These are phyloP conservation scores for Cottus gobio DNA, from an alignment of 2,113 vertebrate species.

Conservation along the genomic window DNA sequence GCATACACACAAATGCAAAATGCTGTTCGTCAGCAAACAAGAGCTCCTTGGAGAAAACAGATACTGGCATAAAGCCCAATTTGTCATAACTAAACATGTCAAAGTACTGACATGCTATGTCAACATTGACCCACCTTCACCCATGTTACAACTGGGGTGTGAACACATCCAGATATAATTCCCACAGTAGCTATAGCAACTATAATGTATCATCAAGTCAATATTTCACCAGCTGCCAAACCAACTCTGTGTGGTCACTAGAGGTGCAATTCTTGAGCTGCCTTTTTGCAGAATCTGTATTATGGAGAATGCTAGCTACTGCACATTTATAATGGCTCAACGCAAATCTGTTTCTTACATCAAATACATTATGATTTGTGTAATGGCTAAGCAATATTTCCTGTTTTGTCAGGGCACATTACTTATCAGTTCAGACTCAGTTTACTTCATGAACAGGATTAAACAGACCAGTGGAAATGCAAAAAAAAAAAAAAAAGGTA, in stretches of 20 bases:
- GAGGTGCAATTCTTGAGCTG: background rate
- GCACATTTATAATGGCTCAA: background rate
- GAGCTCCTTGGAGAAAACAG: background rate
- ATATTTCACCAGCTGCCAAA: slow-evolving; percentile 46
- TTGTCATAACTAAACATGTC: slow-evolving; percentile 28
- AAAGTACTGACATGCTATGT: slow-evolving; percentile 14
- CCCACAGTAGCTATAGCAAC: slow-evolving; percentile 10
- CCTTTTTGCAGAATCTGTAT: background rate
- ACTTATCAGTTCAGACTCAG: background rate
- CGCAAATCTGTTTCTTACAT: slow-evolving; percentile 18
- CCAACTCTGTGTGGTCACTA: background rate
- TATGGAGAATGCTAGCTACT: background rate
- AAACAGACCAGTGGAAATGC: slow-evolving; percentile 20
- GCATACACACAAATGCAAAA: background rate
- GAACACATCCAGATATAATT: slow-evolving; percentile 29
- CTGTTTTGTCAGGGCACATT: background rate
- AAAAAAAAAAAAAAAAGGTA: slow-evolving; percentile 7
- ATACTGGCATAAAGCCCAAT: slow-evolving; percentile 4
- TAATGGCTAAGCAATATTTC: background rate
- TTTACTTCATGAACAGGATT: slow-evolving; percentile 6
- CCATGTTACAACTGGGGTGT: background rate
- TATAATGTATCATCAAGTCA: slow-evolving; percentile 18
- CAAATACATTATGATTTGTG: background rate
- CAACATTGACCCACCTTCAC: slow-evolving; percentile 7
- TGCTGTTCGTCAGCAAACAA: background rate